Percentiles rank a stretch among this genome's conserved stretches.
phyloP scores from a whole-genome alignment of 2,888 invertebrate genomes.

The Eutolmus rufibarbis region DNA sequence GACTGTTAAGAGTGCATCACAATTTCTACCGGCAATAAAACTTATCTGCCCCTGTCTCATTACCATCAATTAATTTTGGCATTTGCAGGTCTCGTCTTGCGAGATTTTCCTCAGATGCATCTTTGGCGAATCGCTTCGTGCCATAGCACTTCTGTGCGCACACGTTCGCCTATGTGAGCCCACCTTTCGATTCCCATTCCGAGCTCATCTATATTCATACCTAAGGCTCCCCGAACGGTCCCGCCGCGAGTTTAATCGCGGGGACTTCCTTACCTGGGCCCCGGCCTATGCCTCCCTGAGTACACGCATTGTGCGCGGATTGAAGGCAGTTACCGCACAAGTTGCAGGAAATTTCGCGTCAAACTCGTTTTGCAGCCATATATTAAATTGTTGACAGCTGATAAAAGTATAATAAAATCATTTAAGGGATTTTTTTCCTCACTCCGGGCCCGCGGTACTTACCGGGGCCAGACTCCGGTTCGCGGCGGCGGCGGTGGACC shows the following conservation, averaged over 20 bases:
- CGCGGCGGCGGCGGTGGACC: not conserved
- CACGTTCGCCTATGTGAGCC: not conserved
- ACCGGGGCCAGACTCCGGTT: not conserved
- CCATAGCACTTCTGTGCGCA: not conserved
- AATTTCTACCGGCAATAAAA: not conserved
- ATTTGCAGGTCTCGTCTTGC: not conserved
- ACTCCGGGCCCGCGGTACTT: not conserved
- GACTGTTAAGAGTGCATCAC: not conserved
- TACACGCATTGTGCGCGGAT: slow-evolving; percentile 2
- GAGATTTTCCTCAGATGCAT: not conserved
- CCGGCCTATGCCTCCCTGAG: not conserved
- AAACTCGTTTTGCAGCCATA: slow-evolving; percentile 54
- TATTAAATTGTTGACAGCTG: slow-evolving; percentile 61
- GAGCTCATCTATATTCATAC: slow-evolving; percentile 21
- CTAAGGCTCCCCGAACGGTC: not conserved
- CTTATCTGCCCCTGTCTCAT: slow-evolving; percentile 1
- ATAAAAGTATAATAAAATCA: slow-evolving; percentile 48
- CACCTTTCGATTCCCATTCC: not conserved
- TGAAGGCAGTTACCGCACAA: slow-evolving; percentile 49
- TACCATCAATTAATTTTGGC: slow-evolving; percentile 40
- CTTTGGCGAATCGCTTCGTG: not conserved
- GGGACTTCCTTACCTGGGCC: slow-evolving; percentile 16
- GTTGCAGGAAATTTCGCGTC: slow-evolving; percentile 49
- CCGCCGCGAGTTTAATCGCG: not conserved
- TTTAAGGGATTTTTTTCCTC: slow-evolving; percentile 42